Evolutionary conservation across 2,888 invertebrate species (phyloP), one percentile per base, ranked within the genome.

Genomic region (Petrophora chlorosata): DNA sequence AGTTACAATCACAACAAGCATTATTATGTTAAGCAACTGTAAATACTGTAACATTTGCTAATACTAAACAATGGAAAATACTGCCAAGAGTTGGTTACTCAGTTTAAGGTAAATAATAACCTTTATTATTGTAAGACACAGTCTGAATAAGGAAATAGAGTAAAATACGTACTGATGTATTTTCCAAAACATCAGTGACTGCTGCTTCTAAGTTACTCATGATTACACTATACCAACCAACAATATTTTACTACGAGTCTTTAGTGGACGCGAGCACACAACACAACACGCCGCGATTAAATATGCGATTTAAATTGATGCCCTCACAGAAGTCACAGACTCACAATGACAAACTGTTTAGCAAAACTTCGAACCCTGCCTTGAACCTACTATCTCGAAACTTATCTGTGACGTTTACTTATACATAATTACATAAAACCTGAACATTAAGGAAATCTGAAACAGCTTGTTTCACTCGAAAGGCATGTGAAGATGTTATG

Each of bases 151-250:
- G 22, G n/a, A 32, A 30, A 28, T 7, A 22, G 5, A 8, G 2
- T 28, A 33, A 49, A 33, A 49, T 70, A 84, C 83, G 72, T 76
- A 85, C 84, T 54, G 68, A 60, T 42, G 62, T 10, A 38, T 69
- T 71, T 55, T 75, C 80, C 45, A 76, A 53, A 49, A 73, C 60
- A 32, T 82, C 79, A 28, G 63, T 65, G 17, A 77, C 44, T 39
- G 76, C 81, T 52, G 70, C 77, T 69, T 79, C 52, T 59, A 83
- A 65, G 52, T 79, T 76, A 70, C 67, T 76, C 83, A 84, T 84
- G 43, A 53, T 67, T 8, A 16, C 2, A 30, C n/a, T 8, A 15
- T 16, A 36, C n/a, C 4, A 3, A 32, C 9, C 3, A 5, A 23
- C 9, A 9, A 2, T 23, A 23, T 1, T 23, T 5, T 23, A 23